These are phyloP conservation scores for Camptogramma bilineatum DNA, from an alignment of 2,888 invertebrate species.

Conservation along the genomic window DNA sequence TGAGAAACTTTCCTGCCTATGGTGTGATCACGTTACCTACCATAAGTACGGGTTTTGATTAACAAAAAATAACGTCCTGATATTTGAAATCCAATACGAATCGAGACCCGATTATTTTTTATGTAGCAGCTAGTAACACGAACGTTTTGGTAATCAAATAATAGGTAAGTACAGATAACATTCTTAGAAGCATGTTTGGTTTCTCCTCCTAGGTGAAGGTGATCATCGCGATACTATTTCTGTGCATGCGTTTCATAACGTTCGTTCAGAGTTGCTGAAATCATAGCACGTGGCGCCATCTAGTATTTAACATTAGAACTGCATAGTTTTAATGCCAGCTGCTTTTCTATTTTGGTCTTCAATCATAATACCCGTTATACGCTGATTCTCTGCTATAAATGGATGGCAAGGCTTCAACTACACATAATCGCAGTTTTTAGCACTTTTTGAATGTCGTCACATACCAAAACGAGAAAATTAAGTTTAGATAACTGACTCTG, in stretches of 20 bases:
- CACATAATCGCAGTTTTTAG: slow-evolving; percentile 1
- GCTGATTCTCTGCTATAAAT: slow-evolving; percentile 51
- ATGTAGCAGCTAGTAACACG: neutral
- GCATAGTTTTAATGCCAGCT: slow-evolving; percentile 67
- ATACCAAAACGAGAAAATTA: neutral
- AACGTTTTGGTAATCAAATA: slow-evolving; percentile 5
- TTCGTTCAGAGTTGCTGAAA: slow-evolving; percentile 56
- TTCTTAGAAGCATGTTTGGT: slow-evolving; percentile 50
- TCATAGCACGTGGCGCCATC: slow-evolving; percentile 71
- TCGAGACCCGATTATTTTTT: neutral
- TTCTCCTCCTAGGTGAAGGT: slow-evolving; percentile 84
- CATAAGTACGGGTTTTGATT: neutral
- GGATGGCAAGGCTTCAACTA: slow-evolving; percentile 15
- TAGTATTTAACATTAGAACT: slow-evolving; percentile 64
- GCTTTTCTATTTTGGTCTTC: slow-evolving; percentile 74
- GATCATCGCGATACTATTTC: slow-evolving; percentile 77
- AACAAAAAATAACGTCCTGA: neutral
- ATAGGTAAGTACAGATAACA: slow-evolving; percentile 17
- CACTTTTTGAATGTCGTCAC: neutral
- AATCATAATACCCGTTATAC: slow-evolving; percentile 54
- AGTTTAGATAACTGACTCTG: neutral
- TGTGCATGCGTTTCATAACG: slow-evolving; percentile 76
- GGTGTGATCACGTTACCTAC: neutral
- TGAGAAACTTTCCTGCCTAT: neutral
- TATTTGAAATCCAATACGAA: neutral